Conservation (phyloP, 1,140 invertebrate species). For the Drosophila erecta region DNA sequence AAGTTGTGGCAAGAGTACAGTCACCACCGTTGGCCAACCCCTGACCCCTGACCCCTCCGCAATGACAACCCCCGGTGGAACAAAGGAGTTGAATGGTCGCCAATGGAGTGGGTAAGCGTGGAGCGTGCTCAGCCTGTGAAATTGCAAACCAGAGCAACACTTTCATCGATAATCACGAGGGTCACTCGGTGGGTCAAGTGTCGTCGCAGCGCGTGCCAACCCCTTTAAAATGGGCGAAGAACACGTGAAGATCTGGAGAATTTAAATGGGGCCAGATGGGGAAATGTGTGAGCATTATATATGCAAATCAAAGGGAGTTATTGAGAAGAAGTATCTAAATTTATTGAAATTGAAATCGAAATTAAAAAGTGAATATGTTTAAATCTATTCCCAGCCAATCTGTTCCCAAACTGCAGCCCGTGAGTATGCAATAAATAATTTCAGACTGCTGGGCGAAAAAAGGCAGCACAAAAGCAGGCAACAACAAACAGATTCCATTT, state of each 20-base stretch:
- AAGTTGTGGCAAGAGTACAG: slow-evolving; percentile 30
- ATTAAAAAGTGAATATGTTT: not conserved
- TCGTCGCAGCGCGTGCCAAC: slow-evolving; percentile 32
- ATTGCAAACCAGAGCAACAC: slow-evolving; percentile 35
- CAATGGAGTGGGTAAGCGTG: slow-evolving; percentile 13
- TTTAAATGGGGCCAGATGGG: not conserved
- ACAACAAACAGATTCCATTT: slow-evolving; percentile 12
- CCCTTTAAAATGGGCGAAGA: slow-evolving; percentile 18
- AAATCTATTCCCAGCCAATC: not conserved
- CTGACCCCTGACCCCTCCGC: not conserved
- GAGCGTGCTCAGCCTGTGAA: slow-evolving; percentile 28
- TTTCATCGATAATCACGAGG: slow-evolving; percentile 67
- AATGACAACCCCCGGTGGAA: slow-evolving; percentile 3
- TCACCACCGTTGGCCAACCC: slow-evolving; percentile 10
- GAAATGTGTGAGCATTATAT: not conserved
- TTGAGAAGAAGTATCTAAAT: not conserved
- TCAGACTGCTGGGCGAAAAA: not conserved
- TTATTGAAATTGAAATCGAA: not conserved
- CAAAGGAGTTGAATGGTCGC: slow-evolving; percentile 3
- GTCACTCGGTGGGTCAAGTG: slow-evolving; percentile 67
- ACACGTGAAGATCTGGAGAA: not conserved
- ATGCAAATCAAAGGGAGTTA: not conserved
- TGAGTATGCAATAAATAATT: slow-evolving; percentile 19
- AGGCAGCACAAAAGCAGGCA: not conserved
- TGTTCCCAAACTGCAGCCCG: slow-evolving; percentile 1